phyloP scores from a whole-genome alignment of 1,140 invertebrate species.

The Lerema accius region DNA sequence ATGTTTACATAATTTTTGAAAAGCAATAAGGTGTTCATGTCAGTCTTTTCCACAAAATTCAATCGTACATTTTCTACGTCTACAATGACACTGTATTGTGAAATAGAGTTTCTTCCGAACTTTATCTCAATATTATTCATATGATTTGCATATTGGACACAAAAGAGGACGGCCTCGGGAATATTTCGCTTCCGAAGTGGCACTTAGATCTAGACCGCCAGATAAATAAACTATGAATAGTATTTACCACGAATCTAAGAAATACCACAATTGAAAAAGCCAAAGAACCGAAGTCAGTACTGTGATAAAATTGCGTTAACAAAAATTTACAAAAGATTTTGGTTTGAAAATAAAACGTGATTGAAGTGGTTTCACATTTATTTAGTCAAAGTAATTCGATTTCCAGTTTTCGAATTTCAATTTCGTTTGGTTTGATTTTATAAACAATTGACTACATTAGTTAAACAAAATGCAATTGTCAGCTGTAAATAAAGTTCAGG shows the following conservation, averaged over 20 bases:
- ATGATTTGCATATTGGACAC: slow-evolving; percentile 41
- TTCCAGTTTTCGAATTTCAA: too few relatives aligned
- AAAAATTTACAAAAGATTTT: background rate
- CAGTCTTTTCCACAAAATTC: background rate
- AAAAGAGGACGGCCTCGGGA: slow-evolving; percentile 32
- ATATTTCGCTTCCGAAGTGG: slow-evolving; percentile 31
- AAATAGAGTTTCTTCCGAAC: slow-evolving; percentile 37
- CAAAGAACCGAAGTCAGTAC: background rate
- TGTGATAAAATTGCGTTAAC: background rate
- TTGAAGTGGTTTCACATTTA: too few relatives aligned
- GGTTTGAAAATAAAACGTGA: too few relatives aligned
- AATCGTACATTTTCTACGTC: slow-evolving; percentile 40
- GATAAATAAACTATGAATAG: slow-evolving; percentile 25
- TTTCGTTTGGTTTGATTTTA: too few relatives aligned
- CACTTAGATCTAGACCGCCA: slow-evolving; percentile 28
- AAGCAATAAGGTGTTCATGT: too few relatives aligned
- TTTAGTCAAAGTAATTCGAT: too few relatives aligned
- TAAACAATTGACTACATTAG: too few relatives aligned
- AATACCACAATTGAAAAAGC: background rate
- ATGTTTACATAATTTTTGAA: too few relatives aligned
- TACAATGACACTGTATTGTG: slow-evolving; percentile 34
- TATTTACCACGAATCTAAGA: slow-evolving; percentile 6
- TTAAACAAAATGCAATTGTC: too few relatives aligned
- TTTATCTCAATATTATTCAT: slow-evolving; percentile 43
- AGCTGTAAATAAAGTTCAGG: too few relatives aligned